A percentile compares a stretch with the other conserved stretches of the same genome.
phyloP scores from a whole-genome alignment of 2,888 invertebrate species.

The Ophion ellenae region DNA sequence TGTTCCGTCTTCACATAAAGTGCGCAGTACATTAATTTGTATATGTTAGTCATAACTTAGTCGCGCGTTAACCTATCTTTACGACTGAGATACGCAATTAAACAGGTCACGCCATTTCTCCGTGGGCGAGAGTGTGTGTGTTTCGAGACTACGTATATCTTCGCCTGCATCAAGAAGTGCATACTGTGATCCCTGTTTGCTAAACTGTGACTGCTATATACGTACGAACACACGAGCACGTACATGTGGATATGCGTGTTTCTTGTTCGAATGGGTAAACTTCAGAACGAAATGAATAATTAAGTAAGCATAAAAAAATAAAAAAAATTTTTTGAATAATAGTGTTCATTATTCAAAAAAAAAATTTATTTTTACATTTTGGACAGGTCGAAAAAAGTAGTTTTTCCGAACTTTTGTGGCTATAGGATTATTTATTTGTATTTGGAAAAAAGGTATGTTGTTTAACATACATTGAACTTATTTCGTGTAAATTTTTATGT shows the following conservation, averaged over 20 bases:
- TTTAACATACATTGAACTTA: no score
- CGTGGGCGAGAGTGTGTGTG: conserved; percentile 16
- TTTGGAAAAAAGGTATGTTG: no score
- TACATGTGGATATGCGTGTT: background rate
- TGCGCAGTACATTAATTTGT: conserved; percentile 45
- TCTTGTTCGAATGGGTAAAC: background rate
- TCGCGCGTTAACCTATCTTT: conserved; percentile 62
- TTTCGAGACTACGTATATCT: conserved; percentile 42
- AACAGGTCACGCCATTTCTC: conserved; percentile 54
- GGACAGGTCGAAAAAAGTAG: no score
- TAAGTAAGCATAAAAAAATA: no score
- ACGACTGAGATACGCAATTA: conserved; percentile 59
- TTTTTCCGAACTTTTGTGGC: no score
- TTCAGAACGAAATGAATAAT: background rate
- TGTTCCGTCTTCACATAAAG: background rate
- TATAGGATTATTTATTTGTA: no score
- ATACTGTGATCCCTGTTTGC: conserved; percentile 20
- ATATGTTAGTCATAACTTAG: conserved; percentile 57
- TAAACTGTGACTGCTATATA: conserved; percentile 12
- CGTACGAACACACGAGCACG: conserved; percentile 24
- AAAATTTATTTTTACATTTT: no score
- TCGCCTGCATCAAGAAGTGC: conserved; percentile 28
- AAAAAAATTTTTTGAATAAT: no score
- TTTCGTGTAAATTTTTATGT: no score
- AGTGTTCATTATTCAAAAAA: no score